Conservation (phyloP, 2,797 vertebrate genomes). For the Pseudocheirus occidentalis region DNA sequence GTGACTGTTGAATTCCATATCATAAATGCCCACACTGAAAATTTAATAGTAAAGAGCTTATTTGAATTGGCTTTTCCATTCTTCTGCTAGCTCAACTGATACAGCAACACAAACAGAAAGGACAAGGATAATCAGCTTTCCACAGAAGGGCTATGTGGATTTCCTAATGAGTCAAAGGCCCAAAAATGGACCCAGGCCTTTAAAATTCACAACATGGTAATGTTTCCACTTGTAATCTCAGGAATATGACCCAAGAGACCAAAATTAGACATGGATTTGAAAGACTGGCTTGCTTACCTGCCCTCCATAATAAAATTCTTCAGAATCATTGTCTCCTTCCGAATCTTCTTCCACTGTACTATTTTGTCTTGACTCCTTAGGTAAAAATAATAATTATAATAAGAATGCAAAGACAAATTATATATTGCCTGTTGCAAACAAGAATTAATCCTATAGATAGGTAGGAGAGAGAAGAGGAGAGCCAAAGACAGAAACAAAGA, state of each 20-base stretch:
- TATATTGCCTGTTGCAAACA: neutral
- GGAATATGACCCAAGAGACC: neutral
- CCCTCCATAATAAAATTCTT: conserved; percentile 94
- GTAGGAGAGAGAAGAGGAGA: neutral
- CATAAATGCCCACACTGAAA: neutral
- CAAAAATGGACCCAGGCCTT: neutral
- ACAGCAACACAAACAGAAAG: neutral
- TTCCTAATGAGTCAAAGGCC: neutral
- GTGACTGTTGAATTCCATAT: neutral
- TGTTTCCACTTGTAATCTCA: neutral
- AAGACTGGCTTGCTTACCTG: conserved; percentile 85
- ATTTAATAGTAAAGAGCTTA: neutral
- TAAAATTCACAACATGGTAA: neutral
- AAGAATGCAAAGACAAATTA: neutral
- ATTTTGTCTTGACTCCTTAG: conserved; percentile 86
- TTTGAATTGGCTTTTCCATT: neutral
- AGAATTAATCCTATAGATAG: neutral
- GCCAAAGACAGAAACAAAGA: too few species aligned
- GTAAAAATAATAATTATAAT: conserved; percentile 14
- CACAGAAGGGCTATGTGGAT: neutral
- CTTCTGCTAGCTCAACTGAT: neutral
- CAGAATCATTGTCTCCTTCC: conserved; percentile 93
- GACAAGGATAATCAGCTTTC: neutral
- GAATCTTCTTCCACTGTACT: conserved; percentile 93
- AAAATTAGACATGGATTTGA: neutral